Conservation (phyloP, 2,797 vertebrate species). For the Gadopsis marmoratus region DNA sequence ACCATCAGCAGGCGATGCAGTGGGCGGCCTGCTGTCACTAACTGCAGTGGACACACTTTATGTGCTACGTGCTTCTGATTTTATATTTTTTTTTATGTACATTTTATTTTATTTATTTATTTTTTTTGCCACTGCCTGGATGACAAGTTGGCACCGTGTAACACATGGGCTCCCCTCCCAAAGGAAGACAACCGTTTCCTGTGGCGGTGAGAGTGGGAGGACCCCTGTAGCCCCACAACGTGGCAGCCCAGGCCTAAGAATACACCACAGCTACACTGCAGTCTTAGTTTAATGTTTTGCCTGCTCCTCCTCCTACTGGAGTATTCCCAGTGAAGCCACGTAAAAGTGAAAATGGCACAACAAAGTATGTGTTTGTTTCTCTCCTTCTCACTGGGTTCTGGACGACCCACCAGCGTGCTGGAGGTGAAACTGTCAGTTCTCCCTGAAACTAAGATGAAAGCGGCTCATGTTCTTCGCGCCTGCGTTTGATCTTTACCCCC, state of each 20-base stretch:
- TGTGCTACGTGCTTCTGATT: conserved; percentile 27
- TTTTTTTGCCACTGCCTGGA: background rate
- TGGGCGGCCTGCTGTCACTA: conserved; percentile 7
- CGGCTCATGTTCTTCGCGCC: background rate
- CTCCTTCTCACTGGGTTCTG: background rate
- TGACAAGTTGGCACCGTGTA: conserved; percentile 65
- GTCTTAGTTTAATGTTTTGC: background rate
- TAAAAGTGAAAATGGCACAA: conserved; percentile 15
- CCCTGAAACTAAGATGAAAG: background rate
- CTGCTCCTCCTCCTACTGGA: conserved; percentile 48
- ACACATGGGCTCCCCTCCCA: conserved; percentile 46
- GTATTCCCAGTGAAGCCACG: conserved; percentile 12
- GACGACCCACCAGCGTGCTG: background rate
- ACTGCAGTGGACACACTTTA: background rate
- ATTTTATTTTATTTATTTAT: too few relatives aligned
- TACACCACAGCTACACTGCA: conserved; percentile 48
- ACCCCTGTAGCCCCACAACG: conserved; percentile 82
- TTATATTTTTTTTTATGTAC: too few relatives aligned
- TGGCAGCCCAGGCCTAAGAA: conserved; percentile 79
- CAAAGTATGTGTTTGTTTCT: background rate
- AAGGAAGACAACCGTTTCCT: conserved; percentile 43
- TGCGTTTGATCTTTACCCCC: background rate
- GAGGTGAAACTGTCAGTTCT: background rate
- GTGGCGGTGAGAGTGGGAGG: conserved; percentile 75
- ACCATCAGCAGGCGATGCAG: conserved; percentile 30